phyloP scores from a whole-genome alignment of 2,113 vertebrate genomes.

The Panthera tigris region DNA sequence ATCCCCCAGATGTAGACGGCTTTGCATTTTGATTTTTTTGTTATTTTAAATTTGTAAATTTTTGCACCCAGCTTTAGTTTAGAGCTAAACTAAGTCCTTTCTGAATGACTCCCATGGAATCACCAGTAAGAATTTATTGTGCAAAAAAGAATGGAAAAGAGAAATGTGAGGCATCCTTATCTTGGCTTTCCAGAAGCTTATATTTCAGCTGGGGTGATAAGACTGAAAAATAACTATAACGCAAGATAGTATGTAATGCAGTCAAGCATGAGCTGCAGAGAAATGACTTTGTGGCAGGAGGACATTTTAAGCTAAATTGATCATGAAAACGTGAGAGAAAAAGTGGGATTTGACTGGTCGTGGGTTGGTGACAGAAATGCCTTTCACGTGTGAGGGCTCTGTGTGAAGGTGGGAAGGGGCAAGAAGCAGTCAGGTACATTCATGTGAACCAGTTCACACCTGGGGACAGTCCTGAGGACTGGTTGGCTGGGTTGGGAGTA shows the following conservation, averaged over 20 bases:
- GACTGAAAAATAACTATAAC: not conserved
- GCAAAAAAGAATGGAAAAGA: not conserved
- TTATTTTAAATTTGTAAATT: not conserved
- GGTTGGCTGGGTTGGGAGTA: not conserved
- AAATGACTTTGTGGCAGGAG: not conserved
- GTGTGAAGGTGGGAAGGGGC: not conserved
- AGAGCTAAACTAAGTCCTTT: not conserved
- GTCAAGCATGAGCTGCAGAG: not conserved
- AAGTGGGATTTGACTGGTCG: not conserved
- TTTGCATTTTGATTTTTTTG: not conserved
- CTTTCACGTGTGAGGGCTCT: not conserved
- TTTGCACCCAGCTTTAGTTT: not conserved
- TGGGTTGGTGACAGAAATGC: not conserved
- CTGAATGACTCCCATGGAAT: not conserved
- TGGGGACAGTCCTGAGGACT: not conserved
- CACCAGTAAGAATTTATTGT: not conserved
- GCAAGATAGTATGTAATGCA: not conserved
- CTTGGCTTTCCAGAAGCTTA: constrained; percentile 14
- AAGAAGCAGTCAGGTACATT: not conserved
- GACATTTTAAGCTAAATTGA: not conserved
- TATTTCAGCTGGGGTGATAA: not conserved
- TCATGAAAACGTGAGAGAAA: not conserved
- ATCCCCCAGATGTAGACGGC: not conserved
- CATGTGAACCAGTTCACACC: not conserved
- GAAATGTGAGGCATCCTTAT: constrained; percentile 14